phyloP scores from a whole-genome alignment of 2,888 invertebrate genomes.

The Oscheius sp. region DNA sequence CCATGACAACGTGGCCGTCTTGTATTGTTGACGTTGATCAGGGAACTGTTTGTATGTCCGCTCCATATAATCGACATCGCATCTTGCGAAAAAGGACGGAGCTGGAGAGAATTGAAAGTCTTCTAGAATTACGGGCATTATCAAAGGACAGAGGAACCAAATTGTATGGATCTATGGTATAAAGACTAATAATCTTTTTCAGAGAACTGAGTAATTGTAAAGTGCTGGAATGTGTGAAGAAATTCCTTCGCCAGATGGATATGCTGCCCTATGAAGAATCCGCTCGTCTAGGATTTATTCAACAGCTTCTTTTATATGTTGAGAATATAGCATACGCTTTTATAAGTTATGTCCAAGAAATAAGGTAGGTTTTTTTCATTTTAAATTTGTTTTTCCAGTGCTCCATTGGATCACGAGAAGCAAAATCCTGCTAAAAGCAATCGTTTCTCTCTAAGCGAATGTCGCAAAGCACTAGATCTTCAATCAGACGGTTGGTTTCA shows the following conservation, averaged over 20 bases:
- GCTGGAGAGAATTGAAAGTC: conserved; percentile 37
- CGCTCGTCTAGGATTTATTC: conserved; percentile 53
- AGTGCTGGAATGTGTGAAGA: conserved; percentile 42
- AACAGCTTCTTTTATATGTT: conserved; percentile 59
- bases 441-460: conserved; percentile 46
- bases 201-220: conserved; percentile 49
- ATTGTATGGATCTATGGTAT: conserved; percentile 15
- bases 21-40: conserved; percentile 64
- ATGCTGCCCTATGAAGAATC: conserved; percentile 49
- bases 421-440: conserved; percentile 41
- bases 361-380: conserved; percentile 36
- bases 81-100: conserved; percentile 41
- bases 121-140: conserved; percentile 35
- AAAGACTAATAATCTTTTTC: conserved; percentile 5
- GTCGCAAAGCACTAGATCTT: conserved; percentile 52
- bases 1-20: conserved; percentile 57
- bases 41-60: conserved; percentile 57
- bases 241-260: conserved; percentile 54
- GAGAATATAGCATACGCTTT: conserved; percentile 60
- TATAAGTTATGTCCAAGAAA: conserved; percentile 52
- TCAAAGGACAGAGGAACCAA: background rate
- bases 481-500: conserved; percentile 52
- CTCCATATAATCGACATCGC: conserved; percentile 49
- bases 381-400: conserved; percentile 27
- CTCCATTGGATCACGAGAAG: conserved; percentile 47